Conservation (phyloP, 2,113 vertebrate genomes). For the Pterocles orientalis region DNA sequence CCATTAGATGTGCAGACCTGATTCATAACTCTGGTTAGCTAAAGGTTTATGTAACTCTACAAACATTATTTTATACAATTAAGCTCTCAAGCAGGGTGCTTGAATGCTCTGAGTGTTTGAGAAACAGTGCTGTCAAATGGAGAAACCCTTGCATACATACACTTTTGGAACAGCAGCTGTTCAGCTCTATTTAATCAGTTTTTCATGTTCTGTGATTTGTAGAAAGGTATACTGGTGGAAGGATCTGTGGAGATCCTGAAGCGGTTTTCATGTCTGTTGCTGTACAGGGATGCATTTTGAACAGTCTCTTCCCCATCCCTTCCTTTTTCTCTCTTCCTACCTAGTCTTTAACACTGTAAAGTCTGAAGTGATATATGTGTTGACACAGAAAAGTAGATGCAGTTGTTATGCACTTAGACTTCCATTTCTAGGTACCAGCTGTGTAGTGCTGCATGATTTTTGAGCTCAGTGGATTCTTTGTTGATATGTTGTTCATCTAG, state of each 20-base stretch:
- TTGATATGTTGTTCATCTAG: conserved; percentile 42
- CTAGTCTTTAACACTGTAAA: background rate
- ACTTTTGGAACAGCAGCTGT: background rate
- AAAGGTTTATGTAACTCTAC: background rate
- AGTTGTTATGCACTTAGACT: background rate
- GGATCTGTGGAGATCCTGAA: background rate
- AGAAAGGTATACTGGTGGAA: background rate
- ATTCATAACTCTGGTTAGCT: background rate
- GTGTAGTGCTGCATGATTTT: background rate
- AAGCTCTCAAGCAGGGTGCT: background rate
- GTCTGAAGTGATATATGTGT: background rate
- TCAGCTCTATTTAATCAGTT: background rate
- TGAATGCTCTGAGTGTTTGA: background rate
- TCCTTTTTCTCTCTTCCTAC: background rate
- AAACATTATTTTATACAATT: background rate
- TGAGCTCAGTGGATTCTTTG: conserved; percentile 42
- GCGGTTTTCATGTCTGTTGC: background rate
- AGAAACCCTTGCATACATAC: background rate
- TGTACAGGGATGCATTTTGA: background rate
- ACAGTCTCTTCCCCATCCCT: background rate
- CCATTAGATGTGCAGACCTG: background rate
- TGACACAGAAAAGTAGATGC: background rate
- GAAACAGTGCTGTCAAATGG: background rate
- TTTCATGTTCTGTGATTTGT: background rate
- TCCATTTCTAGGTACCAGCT: conserved; percentile 8